Evolutionary conservation across 1,140 invertebrate genomes (phyloP), one percentile per base, ranked within the genome.

Genomic region (Muscidifurax raptorellus): DNA sequence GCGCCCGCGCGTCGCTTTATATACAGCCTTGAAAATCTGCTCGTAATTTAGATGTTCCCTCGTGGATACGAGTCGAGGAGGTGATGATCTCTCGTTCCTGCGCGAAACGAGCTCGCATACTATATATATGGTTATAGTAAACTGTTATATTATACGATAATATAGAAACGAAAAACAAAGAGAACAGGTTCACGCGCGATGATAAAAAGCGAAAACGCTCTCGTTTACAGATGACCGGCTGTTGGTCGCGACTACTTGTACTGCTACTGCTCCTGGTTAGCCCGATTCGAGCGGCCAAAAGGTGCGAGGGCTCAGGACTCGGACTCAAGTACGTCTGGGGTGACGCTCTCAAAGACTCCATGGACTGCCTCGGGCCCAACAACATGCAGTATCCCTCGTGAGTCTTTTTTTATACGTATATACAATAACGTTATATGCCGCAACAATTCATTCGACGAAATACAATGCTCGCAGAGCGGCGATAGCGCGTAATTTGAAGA

Each of bases 241-340:
- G 13, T 69, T 30, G 27, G 66, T 80, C 89, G 80, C 88, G 89
- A 84, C 78, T 84, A 25, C 22, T 10, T n/a, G 69, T 91, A 13
- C 80, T 92, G 83, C 25, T 91, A 30, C 66, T 69, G 80, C 84
- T 59, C 86, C 82, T 30, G 86, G 87, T 30, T 79, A 80, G 25
- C 5, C 5, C n/a, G 2, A 18, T 25, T 0, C 44, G n/a, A 25
- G 84, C 87, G 76, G 91, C 89, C 52, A 92, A 91, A 84, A 94
- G 94, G 91, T 96, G 95, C 88, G 90, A 94, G 89, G 94, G 94
- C 74, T 92, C 88, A 82, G 95, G 95, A 30, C 87, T 93, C 44
- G 93, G 93, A 81, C 91, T 97, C 72, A 97, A 97, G 91, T 97
- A 97, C 90, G 93, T 97, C 10, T 97, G 96, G 95, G 97, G 97